A percentile compares a stretch with the other conserved stretches of the same genome.
phyloP scores from a whole-genome alignment of 1,140 invertebrate species.

The Eueides isabella region DNA sequence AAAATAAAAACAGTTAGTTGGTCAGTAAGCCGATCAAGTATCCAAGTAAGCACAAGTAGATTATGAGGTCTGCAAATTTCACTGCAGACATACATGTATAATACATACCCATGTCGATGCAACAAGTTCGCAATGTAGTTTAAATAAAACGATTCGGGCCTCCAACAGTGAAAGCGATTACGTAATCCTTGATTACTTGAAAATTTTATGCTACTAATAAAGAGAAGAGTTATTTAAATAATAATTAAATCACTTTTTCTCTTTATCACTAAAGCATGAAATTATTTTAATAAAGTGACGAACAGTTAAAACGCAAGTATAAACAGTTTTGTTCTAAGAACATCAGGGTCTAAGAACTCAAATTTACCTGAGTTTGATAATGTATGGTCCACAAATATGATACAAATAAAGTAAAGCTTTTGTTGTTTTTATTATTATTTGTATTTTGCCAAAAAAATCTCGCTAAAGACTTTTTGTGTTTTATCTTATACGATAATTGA shows the following conservation, averaged over 20 bases:
- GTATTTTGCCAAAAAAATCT: too few relatives aligned
- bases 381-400: too few relatives aligned
- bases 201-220: background rate
- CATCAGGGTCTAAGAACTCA: too few relatives aligned
- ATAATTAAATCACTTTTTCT: too few relatives aligned
- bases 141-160: slow-evolving; percentile 29
- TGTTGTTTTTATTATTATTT: too few relatives aligned
- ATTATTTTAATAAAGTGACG: background rate
- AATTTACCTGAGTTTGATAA: too few relatives aligned
- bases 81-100: slow-evolving; percentile 18
- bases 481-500: too few relatives aligned
- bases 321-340: too few relatives aligned
- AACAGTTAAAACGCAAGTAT: too few relatives aligned
- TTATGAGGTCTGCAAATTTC: slow-evolving; percentile 37
- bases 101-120: slow-evolving; percentile 21
- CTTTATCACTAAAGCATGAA: too few relatives aligned
- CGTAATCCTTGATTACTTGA: slow-evolving; percentile 26
- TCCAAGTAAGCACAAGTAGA: slow-evolving; percentile 34
- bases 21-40: slow-evolving; percentile 12
- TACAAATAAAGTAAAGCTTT: too few relatives aligned
- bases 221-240: background rate
- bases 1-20: background rate
- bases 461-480: too few relatives aligned
- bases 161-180: slow-evolving; percentile 33
- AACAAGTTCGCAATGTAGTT: slow-evolving; percentile 31